phyloP scores from a whole-genome alignment of 2,113 vertebrate genomes.

The Tauraco erythrolophus region DNA sequence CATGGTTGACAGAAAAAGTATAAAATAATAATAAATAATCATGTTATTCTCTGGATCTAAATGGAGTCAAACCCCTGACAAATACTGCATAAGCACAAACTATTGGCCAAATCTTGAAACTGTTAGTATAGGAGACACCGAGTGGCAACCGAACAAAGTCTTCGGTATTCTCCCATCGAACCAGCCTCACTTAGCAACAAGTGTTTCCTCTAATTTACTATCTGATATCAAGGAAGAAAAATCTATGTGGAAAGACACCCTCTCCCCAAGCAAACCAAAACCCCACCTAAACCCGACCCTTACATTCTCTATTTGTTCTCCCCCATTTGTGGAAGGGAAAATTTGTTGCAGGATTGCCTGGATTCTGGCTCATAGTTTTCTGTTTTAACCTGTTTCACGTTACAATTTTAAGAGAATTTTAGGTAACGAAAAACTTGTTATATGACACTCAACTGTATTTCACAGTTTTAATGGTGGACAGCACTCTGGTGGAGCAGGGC shows the following conservation, averaged over 20 bases:
- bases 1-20: background rate
- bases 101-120: background rate
- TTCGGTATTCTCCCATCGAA: background rate
- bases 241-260: background rate
- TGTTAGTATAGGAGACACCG: background rate
- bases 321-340: fast-evolving
- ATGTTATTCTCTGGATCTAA: background rate
- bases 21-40: background rate
- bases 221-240: background rate
- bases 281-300: background rate
- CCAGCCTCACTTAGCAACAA: background rate
- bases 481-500: background rate
- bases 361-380: background rate
- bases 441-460: background rate
- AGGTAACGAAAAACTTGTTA: background rate
- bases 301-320: background rate
- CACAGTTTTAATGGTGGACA: background rate
- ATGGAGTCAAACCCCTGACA: background rate
- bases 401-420: background rate
- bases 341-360: background rate
- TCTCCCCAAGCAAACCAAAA: background rate
- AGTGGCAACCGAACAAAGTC: background rate
- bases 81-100: background rate
- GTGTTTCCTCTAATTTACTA: background rate
- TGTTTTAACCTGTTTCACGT: background rate